Conservation (phyloP, 1,140 invertebrate genomes). For the Acromyrmex echinatior region DNA sequence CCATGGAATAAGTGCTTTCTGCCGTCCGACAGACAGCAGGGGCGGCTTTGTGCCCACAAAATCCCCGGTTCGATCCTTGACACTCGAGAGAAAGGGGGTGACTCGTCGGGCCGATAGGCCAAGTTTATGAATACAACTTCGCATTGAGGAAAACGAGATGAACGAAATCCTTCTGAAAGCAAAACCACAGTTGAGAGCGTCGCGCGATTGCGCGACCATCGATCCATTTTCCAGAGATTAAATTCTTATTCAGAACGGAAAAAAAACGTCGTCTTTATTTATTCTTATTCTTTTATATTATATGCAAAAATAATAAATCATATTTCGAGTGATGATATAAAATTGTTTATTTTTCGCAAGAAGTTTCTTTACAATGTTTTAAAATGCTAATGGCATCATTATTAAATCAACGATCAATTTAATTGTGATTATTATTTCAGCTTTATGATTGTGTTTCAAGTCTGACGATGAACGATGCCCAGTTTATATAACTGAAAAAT, state of each 20-base stretch:
- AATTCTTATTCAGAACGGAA: neutral
- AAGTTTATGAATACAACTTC: conserved; percentile 40
- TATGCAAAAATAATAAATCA: neutral
- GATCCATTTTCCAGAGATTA: neutral
- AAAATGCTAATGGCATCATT: too few species aligned
- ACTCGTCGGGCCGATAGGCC: conserved; percentile 17
- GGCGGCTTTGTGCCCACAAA: conserved; percentile 30
- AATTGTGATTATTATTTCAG: too few species aligned
- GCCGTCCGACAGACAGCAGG: neutral
- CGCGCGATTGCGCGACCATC: neutral
- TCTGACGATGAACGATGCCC: too few species aligned
- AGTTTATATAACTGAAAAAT: too few species aligned
- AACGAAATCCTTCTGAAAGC: neutral
- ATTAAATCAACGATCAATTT: too few species aligned
- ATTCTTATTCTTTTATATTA: conserved; percentile 17
- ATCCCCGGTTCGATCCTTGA: conserved; percentile 28
- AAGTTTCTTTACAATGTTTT: too few species aligned
- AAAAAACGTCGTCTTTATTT: neutral
- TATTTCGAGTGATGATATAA: neutral
- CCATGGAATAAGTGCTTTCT: conserved; percentile 19
- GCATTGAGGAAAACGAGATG: neutral
- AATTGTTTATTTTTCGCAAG: too few species aligned
- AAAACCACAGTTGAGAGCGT: neutral
- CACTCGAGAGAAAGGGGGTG: neutral
- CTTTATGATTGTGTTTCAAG: too few species aligned